Base-by-base conservation (phyloP, 2,113 vertebrate species). In the Sebastes schlegelii region DNA sequence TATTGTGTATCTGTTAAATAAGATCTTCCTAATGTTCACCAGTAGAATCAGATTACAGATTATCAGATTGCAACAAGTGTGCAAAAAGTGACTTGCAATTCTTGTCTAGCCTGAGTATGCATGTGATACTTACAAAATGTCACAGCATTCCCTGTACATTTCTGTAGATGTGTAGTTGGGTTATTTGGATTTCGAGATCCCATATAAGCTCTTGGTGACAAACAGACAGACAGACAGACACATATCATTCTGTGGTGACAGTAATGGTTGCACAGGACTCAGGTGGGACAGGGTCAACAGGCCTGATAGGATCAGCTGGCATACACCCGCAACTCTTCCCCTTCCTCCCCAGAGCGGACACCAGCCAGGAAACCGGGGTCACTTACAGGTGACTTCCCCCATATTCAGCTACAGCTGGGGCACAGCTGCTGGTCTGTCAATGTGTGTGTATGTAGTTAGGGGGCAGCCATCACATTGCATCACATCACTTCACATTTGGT, bases 311-410 rank as follows among this genome's bases (percentile, higher is more conserved):
- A 88, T 92, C 90, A 91, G 91, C 90, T 92, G 89, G 84, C 70
- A 63, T 57, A 6, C 75, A 76, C 73, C 84, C 64, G 4, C 80
- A 57, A 63, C 65, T 74, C 77, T 43, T 73, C 70, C 70, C 55
- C 54, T 83, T 64, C 67, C 60, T 79, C 77, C 34, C 3, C 65
- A 4, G 7, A 83, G 75, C 43, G 1, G 77, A 26, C 84, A 84
- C 88, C 86, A 84, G 83, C 67, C 79, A 81, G 73, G 60, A 79
- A 84, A 70, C 86, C n/a, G 46, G 86, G 90, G 92, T 93, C 90
- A 83, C 74, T 87, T 54, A 82, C 86, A 89, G 90, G 91, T 92
- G 89, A 90, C 86, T 80, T 87, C 87, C 69, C 65, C 55, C 54
- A 63, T 71, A 63, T 86, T 71, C 57, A 75, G 58, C 52, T 79